These are phyloP conservation scores for Zoanthus sansibaricus DNA, from an alignment of 92 coral and sea anemone genomes.

Conservation along the genomic window DNA sequence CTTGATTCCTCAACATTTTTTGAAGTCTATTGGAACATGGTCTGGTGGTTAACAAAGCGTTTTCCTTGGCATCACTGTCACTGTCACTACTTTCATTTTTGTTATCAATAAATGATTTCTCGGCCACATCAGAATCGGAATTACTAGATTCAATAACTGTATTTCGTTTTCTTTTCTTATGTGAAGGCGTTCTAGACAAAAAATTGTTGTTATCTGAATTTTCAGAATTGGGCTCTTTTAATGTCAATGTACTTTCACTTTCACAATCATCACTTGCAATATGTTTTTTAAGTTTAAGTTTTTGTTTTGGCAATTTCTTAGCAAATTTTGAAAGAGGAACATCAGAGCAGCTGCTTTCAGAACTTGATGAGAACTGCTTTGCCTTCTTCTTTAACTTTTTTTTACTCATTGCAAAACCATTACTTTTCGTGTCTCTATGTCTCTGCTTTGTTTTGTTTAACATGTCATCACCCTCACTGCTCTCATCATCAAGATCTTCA, in stretches of 20 bases:
- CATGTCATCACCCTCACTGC: conserved; percentile 12
- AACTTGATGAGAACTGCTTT: conserved; percentile 27
- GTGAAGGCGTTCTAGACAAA: neutral
- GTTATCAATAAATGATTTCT: neutral
- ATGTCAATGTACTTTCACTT: neutral
- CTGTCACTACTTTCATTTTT: conserved; percentile 1
- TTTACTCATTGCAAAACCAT: neutral
- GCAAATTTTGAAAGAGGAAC: neutral
- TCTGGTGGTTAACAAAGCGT: neutral
- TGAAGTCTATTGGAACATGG: conserved; percentile 55
- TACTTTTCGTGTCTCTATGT: neutral
- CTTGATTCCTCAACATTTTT: conserved; percentile 49
- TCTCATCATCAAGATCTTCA: conserved; percentile 36
- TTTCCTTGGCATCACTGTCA: neutral
- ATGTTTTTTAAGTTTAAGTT: neutral
- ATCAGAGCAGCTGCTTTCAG: neutral
- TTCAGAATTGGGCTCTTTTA: neutral
- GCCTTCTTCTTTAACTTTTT: neutral
- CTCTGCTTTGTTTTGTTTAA: neutral
- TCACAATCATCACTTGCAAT: conserved; percentile 20
- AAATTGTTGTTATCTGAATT: conserved; percentile 15
- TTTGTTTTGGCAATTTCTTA: conserved; percentile 14
- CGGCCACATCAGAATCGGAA: conserved; percentile 10
- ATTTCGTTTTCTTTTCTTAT: conserved; percentile 12
- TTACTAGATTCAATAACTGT: conserved; percentile 27